Percentiles rank a stretch among this genome's conserved stretches.
phyloP scores from a whole-genome alignment of 2,888 invertebrate genomes.

The Lasius platythorax region DNA sequence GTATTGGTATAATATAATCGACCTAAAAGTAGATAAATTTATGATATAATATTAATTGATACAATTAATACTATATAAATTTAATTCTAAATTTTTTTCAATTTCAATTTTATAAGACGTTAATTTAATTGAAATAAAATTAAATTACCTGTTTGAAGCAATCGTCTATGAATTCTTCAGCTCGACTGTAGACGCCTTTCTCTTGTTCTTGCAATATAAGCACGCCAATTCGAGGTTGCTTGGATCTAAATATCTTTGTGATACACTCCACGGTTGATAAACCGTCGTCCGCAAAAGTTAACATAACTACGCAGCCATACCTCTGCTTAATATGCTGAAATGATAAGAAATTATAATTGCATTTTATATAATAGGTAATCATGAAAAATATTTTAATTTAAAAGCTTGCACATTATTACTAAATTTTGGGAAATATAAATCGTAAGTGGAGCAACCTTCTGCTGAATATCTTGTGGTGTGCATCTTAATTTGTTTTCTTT shows the following conservation, averaged over 20 bases:
- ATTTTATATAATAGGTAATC: background rate
- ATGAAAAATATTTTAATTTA: background rate
- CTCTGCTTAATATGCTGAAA: conserved; percentile 62
- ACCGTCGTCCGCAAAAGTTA: conserved; percentile 88
- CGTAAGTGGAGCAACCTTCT: conserved; percentile 54
- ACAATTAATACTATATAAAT: background rate
- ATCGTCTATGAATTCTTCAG: conserved; percentile 87
- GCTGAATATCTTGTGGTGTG: conserved; percentile 32
- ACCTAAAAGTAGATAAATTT: conserved; percentile 84
- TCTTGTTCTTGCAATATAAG: conserved; percentile 86
- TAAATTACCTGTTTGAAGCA: conserved; percentile 87
- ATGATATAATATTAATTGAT: conserved; percentile 9
- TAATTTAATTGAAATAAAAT: conserved; percentile 5
- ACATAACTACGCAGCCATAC: conserved; percentile 83
- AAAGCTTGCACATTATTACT: background rate
- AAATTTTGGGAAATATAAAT: background rate
- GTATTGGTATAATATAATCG: conserved; percentile 87
- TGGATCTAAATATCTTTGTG: conserved; percentile 85
- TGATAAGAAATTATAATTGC: conserved; percentile 1
- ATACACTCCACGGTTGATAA: conserved; percentile 86
- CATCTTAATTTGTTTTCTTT: background rate
- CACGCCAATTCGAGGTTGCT: conserved; percentile 83
- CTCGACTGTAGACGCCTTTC: conserved; percentile 87
- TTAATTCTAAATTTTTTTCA: background rate
- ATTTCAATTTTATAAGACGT: background rate